These are phyloP conservation scores for Pedicia rivosa DNA, from an alignment of 2,888 invertebrate genomes.

Conservation along the genomic window DNA sequence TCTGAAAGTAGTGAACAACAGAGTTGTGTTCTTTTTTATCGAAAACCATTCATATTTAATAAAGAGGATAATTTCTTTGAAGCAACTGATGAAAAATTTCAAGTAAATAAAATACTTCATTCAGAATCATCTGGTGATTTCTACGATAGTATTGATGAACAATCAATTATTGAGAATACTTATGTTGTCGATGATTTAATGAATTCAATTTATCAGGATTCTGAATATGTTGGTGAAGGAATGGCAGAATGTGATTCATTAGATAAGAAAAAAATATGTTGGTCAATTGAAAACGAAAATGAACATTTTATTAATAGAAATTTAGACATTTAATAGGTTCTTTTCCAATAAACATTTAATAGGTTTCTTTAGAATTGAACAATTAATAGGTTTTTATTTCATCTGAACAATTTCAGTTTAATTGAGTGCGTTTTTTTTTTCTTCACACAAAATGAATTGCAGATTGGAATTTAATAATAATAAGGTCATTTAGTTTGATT, in stretches of 20 bases:
- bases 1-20: conserved; percentile 8
- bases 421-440: too few species aligned
- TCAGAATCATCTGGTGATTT: conserved; percentile 10
- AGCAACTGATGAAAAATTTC: conserved; percentile 11
- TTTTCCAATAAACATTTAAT: too few species aligned
- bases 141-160: conserved; percentile 14
- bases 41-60: conserved; percentile 8
- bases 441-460: too few species aligned
- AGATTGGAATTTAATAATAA: too few species aligned
- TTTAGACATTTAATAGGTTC: too few species aligned
- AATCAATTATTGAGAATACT: conserved; percentile 7
- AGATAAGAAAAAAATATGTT: conserved; percentile 11
- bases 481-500: too few species aligned
- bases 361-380: too few species aligned
- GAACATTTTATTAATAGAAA: conserved; percentile 1
- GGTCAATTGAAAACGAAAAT: conserved; percentile 13
- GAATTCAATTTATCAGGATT: background rate
- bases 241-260: conserved; percentile 14
- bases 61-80: background rate
- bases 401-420: too few species aligned
- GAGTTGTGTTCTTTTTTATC: conserved; percentile 8
- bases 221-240: conserved; percentile 12
- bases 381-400: too few species aligned
- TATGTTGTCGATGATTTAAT: conserved; percentile 4
- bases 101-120: conserved; percentile 13